These are phyloP conservation scores for Numenius phaeopus DNA, from an alignment of 2,797 vertebrate genomes.

Conservation along the genomic window DNA sequence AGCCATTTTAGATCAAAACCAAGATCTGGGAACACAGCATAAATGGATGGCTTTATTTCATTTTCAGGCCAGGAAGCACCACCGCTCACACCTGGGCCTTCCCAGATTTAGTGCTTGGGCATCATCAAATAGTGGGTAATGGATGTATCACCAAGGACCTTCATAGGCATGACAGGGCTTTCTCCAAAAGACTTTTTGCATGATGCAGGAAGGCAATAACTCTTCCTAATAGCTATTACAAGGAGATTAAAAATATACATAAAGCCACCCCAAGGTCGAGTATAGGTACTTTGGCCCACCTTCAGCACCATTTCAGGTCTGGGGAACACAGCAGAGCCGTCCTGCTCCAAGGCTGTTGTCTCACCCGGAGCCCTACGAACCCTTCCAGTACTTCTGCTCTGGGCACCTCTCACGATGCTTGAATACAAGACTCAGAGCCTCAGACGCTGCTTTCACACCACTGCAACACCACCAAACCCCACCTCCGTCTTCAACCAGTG, in stretches of 20 bases:
- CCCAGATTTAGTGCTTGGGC: not conserved
- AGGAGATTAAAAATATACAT: not conserved
- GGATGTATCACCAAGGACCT: not conserved
- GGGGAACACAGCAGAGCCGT: not conserved
- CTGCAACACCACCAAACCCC: fast-evolving
- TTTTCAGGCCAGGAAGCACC: not conserved
- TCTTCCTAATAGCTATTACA: not conserved
- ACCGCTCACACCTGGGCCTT: not conserved
- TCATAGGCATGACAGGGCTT: not conserved
- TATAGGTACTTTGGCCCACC: not conserved
- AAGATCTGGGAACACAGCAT: not conserved
- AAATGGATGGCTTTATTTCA: not conserved
- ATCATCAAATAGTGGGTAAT: not conserved
- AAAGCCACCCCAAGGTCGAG: not conserved
- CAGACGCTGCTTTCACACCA: not conserved
- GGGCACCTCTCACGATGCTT: not conserved
- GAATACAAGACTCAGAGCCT: not conserved
- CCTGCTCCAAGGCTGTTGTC: too few species aligned
- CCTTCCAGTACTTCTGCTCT: not conserved
- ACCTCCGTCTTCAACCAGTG: not conserved
- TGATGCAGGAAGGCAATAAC: not conserved
- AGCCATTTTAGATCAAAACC: not conserved
- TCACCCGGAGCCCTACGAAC: fast-evolving
- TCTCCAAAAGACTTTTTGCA: not conserved
- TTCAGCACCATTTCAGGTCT: not conserved